Evolutionary conservation across 92 coral and sea anemone genomes (phyloP).

Genomic region (Heliopora coerulea): DNA sequence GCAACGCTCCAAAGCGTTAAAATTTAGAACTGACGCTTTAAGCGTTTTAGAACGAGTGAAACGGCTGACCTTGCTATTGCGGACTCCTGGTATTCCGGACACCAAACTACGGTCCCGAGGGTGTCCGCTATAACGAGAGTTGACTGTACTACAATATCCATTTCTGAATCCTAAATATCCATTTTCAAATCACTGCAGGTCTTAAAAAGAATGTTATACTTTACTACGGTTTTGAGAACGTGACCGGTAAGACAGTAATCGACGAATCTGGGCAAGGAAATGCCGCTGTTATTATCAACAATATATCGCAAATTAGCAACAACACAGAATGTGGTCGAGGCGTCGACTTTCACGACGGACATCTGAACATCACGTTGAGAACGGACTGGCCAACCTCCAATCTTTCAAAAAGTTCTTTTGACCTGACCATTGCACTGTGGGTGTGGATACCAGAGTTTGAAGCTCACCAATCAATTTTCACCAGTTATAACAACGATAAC

Average conservation of each 20-base stretch:
- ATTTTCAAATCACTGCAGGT: neutral
- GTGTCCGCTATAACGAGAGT: too few relatives aligned
- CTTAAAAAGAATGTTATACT: neutral
- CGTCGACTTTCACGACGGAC: neutral
- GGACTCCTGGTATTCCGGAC: too few relatives aligned
- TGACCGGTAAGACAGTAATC: neutral
- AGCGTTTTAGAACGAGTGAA: too few relatives aligned
- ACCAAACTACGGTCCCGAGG: too few relatives aligned
- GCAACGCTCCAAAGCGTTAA: too few relatives aligned
- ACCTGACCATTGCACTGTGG: slow-evolving; percentile 1
- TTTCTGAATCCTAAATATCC: too few relatives aligned
- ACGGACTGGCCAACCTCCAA: neutral
- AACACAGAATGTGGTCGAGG: neutral
- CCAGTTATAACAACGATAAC: neutral
- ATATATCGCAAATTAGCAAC: neutral
- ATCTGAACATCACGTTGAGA: neutral
- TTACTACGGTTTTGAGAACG: neutral
- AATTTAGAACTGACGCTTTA: too few relatives aligned
- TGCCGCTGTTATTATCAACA: neutral
- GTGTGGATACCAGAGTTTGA: neutral
- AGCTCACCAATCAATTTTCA: neutral
- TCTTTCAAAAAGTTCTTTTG: neutral
- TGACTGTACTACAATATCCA: too few relatives aligned
- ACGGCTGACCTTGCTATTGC: too few relatives aligned
- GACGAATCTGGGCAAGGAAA: slow-evolving; percentile 5